Evolutionary conservation across 2,113 vertebrate species (phyloP).

Genomic region (Pholis gunnellus): DNA sequence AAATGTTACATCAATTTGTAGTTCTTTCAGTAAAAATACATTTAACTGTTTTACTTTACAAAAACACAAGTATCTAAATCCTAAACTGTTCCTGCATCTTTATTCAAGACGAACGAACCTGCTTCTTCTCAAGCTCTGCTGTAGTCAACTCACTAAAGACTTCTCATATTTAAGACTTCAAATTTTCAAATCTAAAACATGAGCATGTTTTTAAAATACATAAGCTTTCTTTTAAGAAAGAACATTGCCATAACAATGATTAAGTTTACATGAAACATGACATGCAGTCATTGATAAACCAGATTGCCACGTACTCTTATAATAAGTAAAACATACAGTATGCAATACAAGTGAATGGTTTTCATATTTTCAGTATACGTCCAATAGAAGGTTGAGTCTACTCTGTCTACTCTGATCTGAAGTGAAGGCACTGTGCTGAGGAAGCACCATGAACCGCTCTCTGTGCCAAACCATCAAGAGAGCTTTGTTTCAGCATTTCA

Average conservation of each 20-base stretch:
- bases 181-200: background rate
- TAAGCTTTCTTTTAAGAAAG: background rate
- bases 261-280: background rate
- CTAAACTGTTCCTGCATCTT: background rate
- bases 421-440: background rate
- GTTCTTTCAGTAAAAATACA: background rate
- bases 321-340: background rate
- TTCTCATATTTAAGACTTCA: background rate
- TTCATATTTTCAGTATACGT: conserved; percentile 10
- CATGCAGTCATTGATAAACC: background rate
- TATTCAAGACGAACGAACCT: background rate
- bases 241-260: background rate
- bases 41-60: background rate
- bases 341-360: background rate
- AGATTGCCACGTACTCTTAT: background rate
- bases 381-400: background rate
- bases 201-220: background rate
- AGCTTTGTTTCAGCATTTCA: conserved; percentile 38
- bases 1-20: background rate
- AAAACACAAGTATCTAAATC: background rate
- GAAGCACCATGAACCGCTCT: background rate
- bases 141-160: background rate
- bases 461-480: background rate
- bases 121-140: background rate
- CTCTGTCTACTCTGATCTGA: background rate